Conservation (phyloP, 2,888 invertebrate species). For the Callosobruchus maculatus region DNA sequence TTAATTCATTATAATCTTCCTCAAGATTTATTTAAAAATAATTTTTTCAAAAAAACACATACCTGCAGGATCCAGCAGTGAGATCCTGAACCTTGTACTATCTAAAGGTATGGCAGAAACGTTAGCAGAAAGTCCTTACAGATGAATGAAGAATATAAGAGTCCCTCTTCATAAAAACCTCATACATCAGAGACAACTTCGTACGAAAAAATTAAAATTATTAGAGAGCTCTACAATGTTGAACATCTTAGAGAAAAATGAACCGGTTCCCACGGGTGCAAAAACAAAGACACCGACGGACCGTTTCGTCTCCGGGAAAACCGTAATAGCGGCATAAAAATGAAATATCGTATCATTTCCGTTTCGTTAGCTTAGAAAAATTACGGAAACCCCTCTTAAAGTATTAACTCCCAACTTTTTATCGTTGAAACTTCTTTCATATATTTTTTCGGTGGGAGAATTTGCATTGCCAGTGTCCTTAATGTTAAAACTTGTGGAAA, state of each 20-base stretch:
- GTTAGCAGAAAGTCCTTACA: too few relatives aligned
- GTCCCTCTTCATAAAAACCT: too few relatives aligned
- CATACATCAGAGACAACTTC: background rate
- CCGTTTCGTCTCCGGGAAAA: background rate
- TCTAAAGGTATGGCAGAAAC: too few relatives aligned
- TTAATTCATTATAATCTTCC: too few relatives aligned
- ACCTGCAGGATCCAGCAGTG: too few relatives aligned
- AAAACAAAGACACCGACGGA: background rate
- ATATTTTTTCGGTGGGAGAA: background rate
- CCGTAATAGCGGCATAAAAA: background rate
- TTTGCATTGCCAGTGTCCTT: background rate
- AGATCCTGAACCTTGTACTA: too few relatives aligned
- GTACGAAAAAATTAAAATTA: background rate
- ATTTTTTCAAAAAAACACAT: too few relatives aligned
- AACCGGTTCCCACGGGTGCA: background rate
- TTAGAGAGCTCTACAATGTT: background rate
- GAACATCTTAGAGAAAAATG: background rate
- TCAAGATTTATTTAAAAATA: too few relatives aligned
- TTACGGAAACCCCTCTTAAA: background rate
- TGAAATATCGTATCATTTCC: background rate
- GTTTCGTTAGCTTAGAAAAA: background rate
- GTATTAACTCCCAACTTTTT: background rate
- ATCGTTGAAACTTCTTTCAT: background rate
- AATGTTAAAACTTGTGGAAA: background rate
- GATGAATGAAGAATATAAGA: too few relatives aligned